Base-by-base conservation (phyloP, 2,888 invertebrate genomes). In the Fissipunctia ypsillon region DNA sequence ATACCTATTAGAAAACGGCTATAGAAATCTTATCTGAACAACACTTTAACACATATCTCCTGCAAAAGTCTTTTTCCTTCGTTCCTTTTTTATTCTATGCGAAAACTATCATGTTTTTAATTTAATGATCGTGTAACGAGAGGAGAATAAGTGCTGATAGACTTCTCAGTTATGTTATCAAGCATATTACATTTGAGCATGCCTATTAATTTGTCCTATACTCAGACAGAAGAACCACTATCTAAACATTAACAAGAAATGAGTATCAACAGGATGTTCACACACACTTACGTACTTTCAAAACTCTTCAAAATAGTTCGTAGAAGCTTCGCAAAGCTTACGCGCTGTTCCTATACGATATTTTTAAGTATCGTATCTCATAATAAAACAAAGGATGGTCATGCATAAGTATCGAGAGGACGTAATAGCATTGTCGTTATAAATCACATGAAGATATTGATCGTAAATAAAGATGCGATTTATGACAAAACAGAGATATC, bases 401-500 rank as follows among this genome's bases (percentile, higher is more conserved):
- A 88, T 87, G 84, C 87, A 86, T 88, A 83, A 83, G 83, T 84
- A 87, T 86, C 84, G 86, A 85, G 85, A 83, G 84, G 88, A 89
- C 88, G 90, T 93, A 93, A 94, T 93, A 93, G 92, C 90, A 88
- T 91, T 93, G 93, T 92, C 91, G 87, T 85, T 87, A 90, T 95
- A 94, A 94, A 95, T 95, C 94, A 93, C 89, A 73, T 76, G 81
- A 86, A 91, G 93, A 94, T 94, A 94, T 93, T 92, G 93, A 92
- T 93, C 93, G 91, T 95, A 93, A 94, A 95, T 94, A 94, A 92
- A 90, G 88, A 90, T 84, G 90, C 91, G 89, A 94, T 94, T 93
- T 94, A 95, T 94, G 93, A 93, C 93, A 92, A 92, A 93, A 93
- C 90, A 89, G 88, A 91, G 91, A 92, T 92, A 93, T 93, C 89